Base-by-base conservation (phyloP, 2,888 invertebrate species). In the Parnassius apollo region DNA sequence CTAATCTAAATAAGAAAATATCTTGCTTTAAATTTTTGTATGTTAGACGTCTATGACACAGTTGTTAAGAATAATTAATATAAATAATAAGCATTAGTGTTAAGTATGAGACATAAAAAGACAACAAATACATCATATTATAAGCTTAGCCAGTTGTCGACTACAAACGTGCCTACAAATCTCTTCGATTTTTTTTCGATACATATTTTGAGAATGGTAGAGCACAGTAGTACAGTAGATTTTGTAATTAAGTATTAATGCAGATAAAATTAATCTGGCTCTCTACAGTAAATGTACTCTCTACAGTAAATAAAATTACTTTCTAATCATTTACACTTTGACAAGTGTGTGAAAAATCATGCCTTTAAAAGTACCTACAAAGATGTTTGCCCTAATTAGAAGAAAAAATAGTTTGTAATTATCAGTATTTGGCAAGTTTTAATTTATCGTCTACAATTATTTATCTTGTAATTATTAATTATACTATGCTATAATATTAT, bases 401-500 rank as follows among this genome's bases (percentile, higher is more conserved):
- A 9, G 44, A 52, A 49, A 8, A 48, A 35, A 35, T 48, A 57
- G 49, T 48, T 57, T 57, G 49, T 57, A 57, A 13, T 12, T 25
- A 12, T 35, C 49, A 42, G 57, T 13, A 35, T 35, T 48, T 35
- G 35, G 57, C 48, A 57, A 57, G 48, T n/a, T 48, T 57, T 42
- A 48, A 49, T 35, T 57, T 57, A 57, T 48, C 49, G 49, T 35
- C 35, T 7, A 35, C 35, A 35, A 35, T 35, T 35, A 35, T 35
- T 35, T 7, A 35, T 22, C 11, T 50, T 13, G 3, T 50, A 12
- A 45, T 46, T 45, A 22, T n/a, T 45, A 13, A 44, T 57, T 50
- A 18, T 44, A 52, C 46, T 62, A 57, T 57, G 52, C 53, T 60
- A 42, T 48, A 48, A 42, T 42, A 57, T 22, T 57, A 57, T 54